A percentile compares a stretch with the other conserved stretches of the same genome.
Conservation (phyloP, 2,888 invertebrate species). For the Odontocolon sp. region DNA sequence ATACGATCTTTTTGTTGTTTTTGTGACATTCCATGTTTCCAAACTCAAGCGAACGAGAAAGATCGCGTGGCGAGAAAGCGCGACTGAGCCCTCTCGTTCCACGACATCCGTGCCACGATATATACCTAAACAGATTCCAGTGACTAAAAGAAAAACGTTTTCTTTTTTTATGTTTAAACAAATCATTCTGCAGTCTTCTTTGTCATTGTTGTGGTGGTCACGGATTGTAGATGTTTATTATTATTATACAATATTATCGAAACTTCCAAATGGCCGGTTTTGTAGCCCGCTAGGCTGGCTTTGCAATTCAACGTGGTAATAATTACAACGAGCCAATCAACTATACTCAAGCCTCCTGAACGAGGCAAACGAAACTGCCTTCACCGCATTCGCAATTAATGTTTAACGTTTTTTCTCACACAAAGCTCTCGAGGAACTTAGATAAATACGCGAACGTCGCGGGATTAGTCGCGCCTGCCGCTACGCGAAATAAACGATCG, state of each 20-base stretch:
- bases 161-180: background rate
- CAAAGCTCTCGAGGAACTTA: background rate
- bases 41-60: slow-evolving; percentile 65
- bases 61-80: slow-evolving; percentile 24
- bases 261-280: background rate
- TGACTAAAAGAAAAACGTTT: slow-evolving; percentile 9
- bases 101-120: slow-evolving; percentile 21
- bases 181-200: slow-evolving; percentile 23
- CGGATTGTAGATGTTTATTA: slow-evolving; percentile 1
- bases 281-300: too few relatives aligned
- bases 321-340: too few relatives aligned
- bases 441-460: background rate
- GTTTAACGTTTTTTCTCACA: background rate
- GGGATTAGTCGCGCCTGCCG: slow-evolving; percentile 39
- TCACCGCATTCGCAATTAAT: background rate
- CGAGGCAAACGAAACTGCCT: background rate
- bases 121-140: slow-evolving; percentile 25
- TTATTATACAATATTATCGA: background rate
- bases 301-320: background rate
- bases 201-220: background rate
- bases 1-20: slow-evolving; percentile 71
- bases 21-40: slow-evolving; percentile 78
- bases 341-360: background rate
- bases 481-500: background rate
- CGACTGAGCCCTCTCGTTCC: slow-evolving; percentile 1